Conservation (phyloP, 1,140 invertebrate species). For the Bombus picipes region DNA sequence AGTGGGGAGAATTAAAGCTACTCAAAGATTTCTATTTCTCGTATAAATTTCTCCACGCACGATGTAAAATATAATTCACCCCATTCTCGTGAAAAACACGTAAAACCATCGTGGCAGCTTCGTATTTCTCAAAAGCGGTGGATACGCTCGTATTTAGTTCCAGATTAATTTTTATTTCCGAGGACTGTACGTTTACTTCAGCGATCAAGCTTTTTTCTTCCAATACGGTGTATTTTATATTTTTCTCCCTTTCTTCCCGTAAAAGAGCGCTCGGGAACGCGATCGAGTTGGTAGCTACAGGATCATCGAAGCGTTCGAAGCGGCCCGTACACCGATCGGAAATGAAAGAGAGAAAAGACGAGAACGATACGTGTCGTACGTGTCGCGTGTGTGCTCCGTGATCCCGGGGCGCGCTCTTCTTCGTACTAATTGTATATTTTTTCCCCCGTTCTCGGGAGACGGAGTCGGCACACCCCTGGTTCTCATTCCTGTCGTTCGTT, state of each 20-base stretch:
- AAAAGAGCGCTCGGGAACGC: no score
- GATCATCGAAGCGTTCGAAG: constrained; percentile 8
- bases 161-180: constrained; percentile 19
- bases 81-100: neutral
- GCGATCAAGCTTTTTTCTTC: neutral
- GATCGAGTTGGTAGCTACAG: constrained; percentile 4
- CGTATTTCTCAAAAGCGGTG: neutral
- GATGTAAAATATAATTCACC: neutral
- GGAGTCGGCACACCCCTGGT: constrained; percentile 21
- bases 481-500: constrained; percentile 64
- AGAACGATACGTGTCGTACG: constrained; percentile 20
- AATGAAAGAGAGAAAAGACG: constrained; percentile 22
- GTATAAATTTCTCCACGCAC: neutral
- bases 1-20: neutral
- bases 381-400: constrained; percentile 17
- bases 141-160: neutral
- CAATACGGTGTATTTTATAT: neutral
- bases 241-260: neutral
- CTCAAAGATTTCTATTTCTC: neutral
- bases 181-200: constrained; percentile 9
- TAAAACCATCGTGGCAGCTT: neutral
- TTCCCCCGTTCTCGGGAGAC: constrained; percentile 14
- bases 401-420: constrained; percentile 30
- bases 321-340: neutral
- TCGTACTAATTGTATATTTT: constrained; percentile 55